A percentile compares a stretch with the other conserved stretches of the same genome.
phyloP scores from a whole-genome alignment of 2,797 vertebrate species.

The Paramormyrops hopkinsi region DNA sequence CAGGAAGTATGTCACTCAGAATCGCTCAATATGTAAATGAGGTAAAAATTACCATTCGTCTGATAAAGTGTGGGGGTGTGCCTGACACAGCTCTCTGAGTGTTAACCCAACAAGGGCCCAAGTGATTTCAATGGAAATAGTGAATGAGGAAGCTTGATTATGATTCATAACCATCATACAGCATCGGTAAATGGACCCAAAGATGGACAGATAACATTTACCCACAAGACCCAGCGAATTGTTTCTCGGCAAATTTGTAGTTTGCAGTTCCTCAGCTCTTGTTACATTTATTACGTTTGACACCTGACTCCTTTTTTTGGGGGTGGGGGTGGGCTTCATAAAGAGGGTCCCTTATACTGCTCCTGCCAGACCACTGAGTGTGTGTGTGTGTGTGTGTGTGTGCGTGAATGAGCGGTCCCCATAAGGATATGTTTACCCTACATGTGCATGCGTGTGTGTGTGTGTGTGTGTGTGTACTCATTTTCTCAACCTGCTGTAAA shows the following conservation, averaged over 20 bases:
- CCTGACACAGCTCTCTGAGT: constrained; percentile 16
- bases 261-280: not conserved
- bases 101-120: constrained; percentile 15
- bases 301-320: not conserved
- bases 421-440: too few species aligned
- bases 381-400: not conserved
- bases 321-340: not conserved
- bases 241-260: not conserved
- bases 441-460: not conserved
- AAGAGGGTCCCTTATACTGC: not conserved
- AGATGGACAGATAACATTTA: not conserved
- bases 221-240: not conserved
- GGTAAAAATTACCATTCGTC: constrained; percentile 12
- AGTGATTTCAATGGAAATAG: constrained; percentile 2
- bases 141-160: not conserved
- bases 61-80: not conserved
- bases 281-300: not conserved
- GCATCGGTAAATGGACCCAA: not conserved
- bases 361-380: not conserved
- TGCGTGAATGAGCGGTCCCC: not conserved
- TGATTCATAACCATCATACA: not conserved
- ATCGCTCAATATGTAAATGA: constrained; percentile 31
- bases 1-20: constrained; percentile 42
- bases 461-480: not conserved
- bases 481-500: not conserved